Percentiles rank a stretch among this genome's conserved stretches.
Evolutionary conservation across 2,888 invertebrate species (phyloP).

Genomic region (Trachelus tabidus): DNA sequence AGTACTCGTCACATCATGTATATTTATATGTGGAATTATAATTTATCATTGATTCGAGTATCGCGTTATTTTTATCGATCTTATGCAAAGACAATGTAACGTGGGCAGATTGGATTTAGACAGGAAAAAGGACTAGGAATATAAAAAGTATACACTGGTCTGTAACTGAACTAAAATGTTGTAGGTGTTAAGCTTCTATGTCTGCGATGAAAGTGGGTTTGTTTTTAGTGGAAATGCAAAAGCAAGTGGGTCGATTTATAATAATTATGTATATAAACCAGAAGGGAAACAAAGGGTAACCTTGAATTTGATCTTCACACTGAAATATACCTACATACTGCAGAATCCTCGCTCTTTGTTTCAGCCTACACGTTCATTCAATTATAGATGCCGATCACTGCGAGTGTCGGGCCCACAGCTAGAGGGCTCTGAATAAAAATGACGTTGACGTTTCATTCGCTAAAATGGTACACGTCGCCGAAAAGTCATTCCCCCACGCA

Average conservation of each 20-base stretch:
- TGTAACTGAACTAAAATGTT: not conserved
- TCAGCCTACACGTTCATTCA: not conserved
- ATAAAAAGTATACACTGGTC: not conserved
- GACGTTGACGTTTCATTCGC: conserved; percentile 1
- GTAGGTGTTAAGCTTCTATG: not conserved
- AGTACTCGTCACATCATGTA: not conserved
- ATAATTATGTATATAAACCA: not conserved
- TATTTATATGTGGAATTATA: not conserved
- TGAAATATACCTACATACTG: not conserved
- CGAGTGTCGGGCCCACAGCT: not conserved
- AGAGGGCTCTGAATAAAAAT: not conserved
- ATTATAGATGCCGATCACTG: not conserved
- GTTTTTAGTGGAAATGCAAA: not conserved
- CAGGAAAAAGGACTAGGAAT: not conserved
- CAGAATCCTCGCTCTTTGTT: not conserved
- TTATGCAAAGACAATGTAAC: not conserved
- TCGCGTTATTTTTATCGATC: not conserved
- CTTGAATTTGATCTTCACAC: not conserved
- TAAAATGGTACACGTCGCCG: not conserved
- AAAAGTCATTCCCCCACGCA: conserved; percentile 1
- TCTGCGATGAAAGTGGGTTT: not conserved
- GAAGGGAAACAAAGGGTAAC: not conserved
- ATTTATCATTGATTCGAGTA: not conserved
- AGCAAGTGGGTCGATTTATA: not conserved
- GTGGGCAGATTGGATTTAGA: not conserved